Conservation (phyloP, 2,113 vertebrate genomes). For the Nesogale talazaci region DNA sequence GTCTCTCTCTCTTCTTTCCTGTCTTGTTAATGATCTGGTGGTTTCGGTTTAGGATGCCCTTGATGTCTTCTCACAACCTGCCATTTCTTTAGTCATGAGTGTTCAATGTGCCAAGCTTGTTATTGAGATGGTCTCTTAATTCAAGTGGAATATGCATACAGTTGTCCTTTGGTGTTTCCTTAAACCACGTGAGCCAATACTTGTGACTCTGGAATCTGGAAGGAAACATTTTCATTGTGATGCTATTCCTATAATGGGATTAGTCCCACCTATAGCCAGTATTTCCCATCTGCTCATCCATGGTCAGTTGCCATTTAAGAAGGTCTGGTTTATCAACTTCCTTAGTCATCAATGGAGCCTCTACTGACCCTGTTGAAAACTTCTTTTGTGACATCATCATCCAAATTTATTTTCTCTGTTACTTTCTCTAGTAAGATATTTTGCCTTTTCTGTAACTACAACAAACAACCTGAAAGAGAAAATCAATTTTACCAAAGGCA, state of each 20-base stretch:
- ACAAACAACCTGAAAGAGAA: not conserved
- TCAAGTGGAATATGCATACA: no score
- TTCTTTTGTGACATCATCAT: conserved; percentile 44
- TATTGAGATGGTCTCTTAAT: not conserved
- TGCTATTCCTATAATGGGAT: not conserved
- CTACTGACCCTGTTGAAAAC: conserved; percentile 12
- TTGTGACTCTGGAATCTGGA: not conserved
- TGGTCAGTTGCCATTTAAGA: not conserved
- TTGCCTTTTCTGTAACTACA: not conserved
- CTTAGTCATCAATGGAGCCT: not conserved
- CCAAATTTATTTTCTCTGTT: not conserved
- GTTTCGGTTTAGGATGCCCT: not conserved
- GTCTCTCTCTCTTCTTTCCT: not conserved
- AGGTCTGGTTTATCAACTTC: not conserved
- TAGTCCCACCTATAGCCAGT: not conserved
- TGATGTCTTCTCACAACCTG: not conserved
- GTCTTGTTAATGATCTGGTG: not conserved
- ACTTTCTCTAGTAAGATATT: not conserved
- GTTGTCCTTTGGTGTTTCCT: not conserved
- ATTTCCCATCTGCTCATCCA: not conserved
- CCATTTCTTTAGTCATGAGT: not conserved
- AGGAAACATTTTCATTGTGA: not conserved
- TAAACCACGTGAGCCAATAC: not conserved
- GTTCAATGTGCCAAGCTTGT: not conserved
- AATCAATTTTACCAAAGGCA: not conserved